Evolutionary conservation across 2,113 vertebrate species (phyloP).

Genomic region (Craseonycteris thonglongyai): DNA sequence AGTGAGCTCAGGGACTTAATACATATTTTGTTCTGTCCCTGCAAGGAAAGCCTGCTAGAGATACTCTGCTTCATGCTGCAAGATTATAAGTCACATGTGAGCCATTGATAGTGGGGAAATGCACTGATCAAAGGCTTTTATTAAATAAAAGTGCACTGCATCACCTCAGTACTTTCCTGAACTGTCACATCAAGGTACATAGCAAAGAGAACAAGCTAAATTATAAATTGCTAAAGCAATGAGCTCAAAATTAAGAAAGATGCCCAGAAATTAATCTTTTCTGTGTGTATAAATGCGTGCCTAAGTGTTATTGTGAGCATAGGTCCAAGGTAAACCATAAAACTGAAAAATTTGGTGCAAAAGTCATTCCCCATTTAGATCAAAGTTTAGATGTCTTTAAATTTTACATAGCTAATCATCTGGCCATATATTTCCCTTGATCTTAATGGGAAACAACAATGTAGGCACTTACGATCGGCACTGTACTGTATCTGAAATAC

Average conservation of each 20-base stretch:
- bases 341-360: not conserved
- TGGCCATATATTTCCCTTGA: conserved; percentile 36
- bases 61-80: not conserved
- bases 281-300: not conserved
- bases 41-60: conserved; percentile 46
- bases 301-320: not conserved
- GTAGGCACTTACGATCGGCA: not conserved
- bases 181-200: not conserved
- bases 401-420: conserved; percentile 52
- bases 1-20: conserved; percentile 44
- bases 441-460: conserved; percentile 40
- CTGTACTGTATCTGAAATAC: not conserved
- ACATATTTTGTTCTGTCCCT: conserved; percentile 21
- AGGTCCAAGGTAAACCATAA: conserved; percentile 6
- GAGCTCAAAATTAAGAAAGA: conserved; percentile 16
- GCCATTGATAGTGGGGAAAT: not conserved
- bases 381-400: conserved; percentile 26
- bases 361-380: not conserved
- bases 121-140: conserved; percentile 32
- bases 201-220: conserved; percentile 22
- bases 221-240: conserved; percentile 20
- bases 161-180: not conserved
- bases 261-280: not conserved
- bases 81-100: conserved; percentile 2
- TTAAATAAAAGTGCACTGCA: not conserved